Evolutionary conservation across 2,797 vertebrate species (phyloP).

Genomic region (Sebastes taczanowskii): DNA sequence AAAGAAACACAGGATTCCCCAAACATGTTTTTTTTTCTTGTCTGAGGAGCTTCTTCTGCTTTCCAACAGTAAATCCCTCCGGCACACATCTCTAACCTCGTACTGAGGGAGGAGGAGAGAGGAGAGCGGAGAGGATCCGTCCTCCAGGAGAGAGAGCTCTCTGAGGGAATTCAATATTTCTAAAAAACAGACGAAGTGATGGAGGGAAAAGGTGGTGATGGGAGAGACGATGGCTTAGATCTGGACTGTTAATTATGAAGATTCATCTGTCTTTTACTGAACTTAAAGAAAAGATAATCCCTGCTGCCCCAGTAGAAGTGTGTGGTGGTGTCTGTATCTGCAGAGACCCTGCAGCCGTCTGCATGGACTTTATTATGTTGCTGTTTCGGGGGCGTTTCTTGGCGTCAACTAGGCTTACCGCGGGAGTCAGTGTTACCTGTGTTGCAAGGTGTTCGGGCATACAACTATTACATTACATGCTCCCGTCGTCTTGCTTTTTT

Average conservation of each 20-base stretch:
- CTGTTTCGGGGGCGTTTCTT: too few species aligned
- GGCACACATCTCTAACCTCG: not conserved
- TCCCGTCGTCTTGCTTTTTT: too few species aligned
- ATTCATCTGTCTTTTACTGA: not conserved
- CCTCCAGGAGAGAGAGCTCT: not conserved
- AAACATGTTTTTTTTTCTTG: not conserved
- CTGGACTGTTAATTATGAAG: not conserved
- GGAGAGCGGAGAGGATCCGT: not conserved
- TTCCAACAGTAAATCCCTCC: not conserved
- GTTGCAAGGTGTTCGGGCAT: too few species aligned
- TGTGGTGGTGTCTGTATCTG: too few species aligned
- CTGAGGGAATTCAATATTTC: not conserved
- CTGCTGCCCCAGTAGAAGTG: too few species aligned
- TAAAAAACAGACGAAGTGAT: not conserved
- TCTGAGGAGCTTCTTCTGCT: not conserved
- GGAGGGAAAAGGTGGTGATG: not conserved
- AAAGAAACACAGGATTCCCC: constrained; percentile 5
- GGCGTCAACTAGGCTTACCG: too few species aligned
- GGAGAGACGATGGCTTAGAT: not conserved
- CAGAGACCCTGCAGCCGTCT: too few species aligned
- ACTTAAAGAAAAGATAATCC: not conserved
- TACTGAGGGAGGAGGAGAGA: not conserved
- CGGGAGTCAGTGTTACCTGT: too few species aligned
- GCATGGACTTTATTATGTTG: too few species aligned
- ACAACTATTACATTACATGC: too few species aligned